Conservation (phyloP, 2,888 invertebrate genomes). For the Coelinius sp. region DNA sequence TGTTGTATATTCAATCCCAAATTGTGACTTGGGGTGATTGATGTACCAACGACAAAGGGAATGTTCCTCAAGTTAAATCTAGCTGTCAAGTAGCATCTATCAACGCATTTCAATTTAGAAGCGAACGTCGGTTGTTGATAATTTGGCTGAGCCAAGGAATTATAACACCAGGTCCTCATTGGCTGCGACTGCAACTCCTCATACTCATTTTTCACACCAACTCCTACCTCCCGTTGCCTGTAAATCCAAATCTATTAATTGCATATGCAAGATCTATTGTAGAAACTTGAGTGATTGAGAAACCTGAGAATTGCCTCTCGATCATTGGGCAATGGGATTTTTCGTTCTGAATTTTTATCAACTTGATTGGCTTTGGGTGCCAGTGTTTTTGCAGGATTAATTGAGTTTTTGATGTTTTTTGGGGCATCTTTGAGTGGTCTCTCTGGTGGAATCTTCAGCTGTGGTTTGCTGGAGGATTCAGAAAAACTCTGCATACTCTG, state of each 20-base stretch:
- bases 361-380: not conserved
- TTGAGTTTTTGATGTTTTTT: not conserved
- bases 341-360: not conserved
- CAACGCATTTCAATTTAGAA: conserved; percentile 77
- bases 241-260: not conserved
- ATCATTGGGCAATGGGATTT: not conserved
- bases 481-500: conserved; percentile 55
- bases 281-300: not conserved
- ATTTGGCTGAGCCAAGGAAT: conserved; percentile 53
- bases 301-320: not conserved
- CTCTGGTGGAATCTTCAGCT: conserved; percentile 15
- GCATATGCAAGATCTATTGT: not conserved
- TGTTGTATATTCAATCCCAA: conserved; percentile 78
- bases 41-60: conserved; percentile 77
- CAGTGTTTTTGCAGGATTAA: not conserved
- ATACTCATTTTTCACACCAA: not conserved
- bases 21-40: conserved; percentile 77
- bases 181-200: conserved; percentile 30
- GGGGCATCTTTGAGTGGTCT: not conserved
- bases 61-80: conserved; percentile 73
- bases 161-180: conserved; percentile 22
- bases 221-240: not conserved
- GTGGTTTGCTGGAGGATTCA: conserved; percentile 51
- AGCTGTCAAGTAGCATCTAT: conserved; percentile 73
- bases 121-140: conserved; percentile 79